Percentiles rank a stretch among this genome's conserved stretches.
These are phyloP conservation scores for Drosophila demipolita DNA, from an alignment of 2,888 invertebrate genomes.

Conservation along the genomic window DNA sequence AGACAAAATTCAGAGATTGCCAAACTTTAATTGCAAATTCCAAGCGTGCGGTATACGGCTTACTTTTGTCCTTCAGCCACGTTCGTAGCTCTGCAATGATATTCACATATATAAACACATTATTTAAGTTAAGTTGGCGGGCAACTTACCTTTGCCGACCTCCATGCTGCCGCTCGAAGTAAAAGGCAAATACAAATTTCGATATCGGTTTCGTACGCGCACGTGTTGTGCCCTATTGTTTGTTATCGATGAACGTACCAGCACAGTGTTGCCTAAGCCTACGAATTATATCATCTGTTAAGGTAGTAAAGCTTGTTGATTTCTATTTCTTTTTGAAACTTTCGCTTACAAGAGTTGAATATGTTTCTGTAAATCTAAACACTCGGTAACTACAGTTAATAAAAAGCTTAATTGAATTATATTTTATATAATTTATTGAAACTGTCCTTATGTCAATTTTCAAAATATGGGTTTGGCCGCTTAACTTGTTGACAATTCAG, in stretches of 20 bases:
- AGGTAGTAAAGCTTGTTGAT: background rate
- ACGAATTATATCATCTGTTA: background rate
- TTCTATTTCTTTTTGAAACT: background rate
- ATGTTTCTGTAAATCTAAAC: background rate
- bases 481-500: background rate
- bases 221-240: constrained; percentile 50
- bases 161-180: constrained; percentile 48
- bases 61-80: constrained; percentile 80
- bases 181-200: constrained; percentile 27
- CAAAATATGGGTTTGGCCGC: background rate
- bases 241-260: constrained; percentile 31
- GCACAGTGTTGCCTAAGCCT: constrained; percentile 4
- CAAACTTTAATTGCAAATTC: constrained; percentile 83
- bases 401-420: background rate
- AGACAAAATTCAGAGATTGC: constrained; percentile 82
- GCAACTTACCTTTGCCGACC: constrained; percentile 57
- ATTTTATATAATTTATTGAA: background rate
- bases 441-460: background rate
- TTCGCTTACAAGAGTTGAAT: background rate
- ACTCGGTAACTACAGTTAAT: background rate
- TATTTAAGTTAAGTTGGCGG: background rate
- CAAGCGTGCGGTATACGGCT: constrained; percentile 75
- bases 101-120: background rate
- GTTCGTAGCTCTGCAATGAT: constrained; percentile 74
- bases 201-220: constrained; percentile 44